phyloP scores from a whole-genome alignment of 2,797 vertebrate species.

The Artibeus lituratus region DNA sequence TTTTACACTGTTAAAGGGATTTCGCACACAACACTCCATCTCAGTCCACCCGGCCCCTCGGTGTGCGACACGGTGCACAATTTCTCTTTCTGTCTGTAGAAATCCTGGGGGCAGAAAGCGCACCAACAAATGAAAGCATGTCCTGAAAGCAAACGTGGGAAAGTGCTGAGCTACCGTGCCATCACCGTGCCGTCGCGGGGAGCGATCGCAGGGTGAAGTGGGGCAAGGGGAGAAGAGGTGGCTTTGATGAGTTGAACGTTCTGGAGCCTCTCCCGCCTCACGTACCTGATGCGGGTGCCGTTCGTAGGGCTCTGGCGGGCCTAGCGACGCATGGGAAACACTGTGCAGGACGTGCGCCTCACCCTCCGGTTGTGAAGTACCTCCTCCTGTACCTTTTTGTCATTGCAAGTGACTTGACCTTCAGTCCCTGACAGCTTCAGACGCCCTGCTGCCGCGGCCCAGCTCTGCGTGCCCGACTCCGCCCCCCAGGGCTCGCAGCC shows the following conservation, averaged over 20 bases:
- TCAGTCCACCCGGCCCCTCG: background rate
- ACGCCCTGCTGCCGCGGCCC: background rate
- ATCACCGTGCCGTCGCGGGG: background rate
- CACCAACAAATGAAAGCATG: background rate
- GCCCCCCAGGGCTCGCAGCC: background rate
- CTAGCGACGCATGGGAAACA: too few species aligned
- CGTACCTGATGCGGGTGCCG: background rate
- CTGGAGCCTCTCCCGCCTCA: background rate
- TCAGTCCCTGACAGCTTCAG: background rate
- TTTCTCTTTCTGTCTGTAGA: background rate
- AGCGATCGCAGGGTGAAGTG: background rate
- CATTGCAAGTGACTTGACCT: background rate
- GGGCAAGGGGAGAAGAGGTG: background rate
- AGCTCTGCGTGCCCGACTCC: too few species aligned
- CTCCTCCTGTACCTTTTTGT: fast-evolving
- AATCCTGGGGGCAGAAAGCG: background rate
- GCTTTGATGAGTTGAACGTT: background rate
- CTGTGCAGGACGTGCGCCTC: too few species aligned
- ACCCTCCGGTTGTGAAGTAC: fast-evolving
- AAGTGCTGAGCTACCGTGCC: background rate
- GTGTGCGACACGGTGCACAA: background rate
- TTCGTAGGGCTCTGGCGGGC: background rate
- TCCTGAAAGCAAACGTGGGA: background rate
- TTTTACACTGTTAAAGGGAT: background rate
- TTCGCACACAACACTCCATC: background rate